Evolutionary conservation across 2,797 vertebrate species (phyloP).

Genomic region (Tympanoctomys barrerae): DNA sequence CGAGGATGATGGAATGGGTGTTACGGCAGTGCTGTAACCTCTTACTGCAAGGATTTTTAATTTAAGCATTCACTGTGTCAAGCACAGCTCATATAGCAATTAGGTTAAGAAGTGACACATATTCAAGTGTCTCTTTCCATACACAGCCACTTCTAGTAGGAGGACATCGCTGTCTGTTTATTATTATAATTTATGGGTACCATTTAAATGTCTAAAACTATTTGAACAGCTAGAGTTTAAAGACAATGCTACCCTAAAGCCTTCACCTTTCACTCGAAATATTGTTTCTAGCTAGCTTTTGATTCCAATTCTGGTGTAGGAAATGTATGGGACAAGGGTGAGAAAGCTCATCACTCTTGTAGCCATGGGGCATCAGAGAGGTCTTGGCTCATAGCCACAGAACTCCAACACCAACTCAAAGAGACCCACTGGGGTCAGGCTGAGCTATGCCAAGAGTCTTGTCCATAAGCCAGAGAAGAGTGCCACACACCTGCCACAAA

Average conservation of each 20-base stretch:
- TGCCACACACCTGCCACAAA: not conserved
- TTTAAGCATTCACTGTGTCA: not conserved
- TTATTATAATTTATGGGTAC: not conserved
- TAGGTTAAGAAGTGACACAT: not conserved
- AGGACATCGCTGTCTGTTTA: not conserved
- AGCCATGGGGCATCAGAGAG: not conserved
- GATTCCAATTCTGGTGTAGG: not conserved
- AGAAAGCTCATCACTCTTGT: not conserved
- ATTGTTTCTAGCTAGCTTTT: not conserved
- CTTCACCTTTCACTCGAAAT: not conserved
- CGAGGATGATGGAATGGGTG: not conserved
- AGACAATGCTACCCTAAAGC: not conserved
- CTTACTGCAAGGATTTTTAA: not conserved
- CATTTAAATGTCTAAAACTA: not conserved
- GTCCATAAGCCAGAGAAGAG: not conserved
- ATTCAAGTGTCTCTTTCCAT: not conserved
- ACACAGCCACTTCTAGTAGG: not conserved
- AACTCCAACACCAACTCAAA: not conserved
- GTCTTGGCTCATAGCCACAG: accelerated
- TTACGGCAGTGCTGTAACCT: not conserved
- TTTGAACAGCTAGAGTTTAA: not conserved
- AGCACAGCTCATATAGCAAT: not conserved
- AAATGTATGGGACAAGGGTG: not conserved
- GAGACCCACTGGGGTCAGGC: accelerated
- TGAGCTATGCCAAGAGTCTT: accelerated